Conservation (phyloP, 2,797 vertebrate genomes). For the Epinephelus malabaricus region DNA sequence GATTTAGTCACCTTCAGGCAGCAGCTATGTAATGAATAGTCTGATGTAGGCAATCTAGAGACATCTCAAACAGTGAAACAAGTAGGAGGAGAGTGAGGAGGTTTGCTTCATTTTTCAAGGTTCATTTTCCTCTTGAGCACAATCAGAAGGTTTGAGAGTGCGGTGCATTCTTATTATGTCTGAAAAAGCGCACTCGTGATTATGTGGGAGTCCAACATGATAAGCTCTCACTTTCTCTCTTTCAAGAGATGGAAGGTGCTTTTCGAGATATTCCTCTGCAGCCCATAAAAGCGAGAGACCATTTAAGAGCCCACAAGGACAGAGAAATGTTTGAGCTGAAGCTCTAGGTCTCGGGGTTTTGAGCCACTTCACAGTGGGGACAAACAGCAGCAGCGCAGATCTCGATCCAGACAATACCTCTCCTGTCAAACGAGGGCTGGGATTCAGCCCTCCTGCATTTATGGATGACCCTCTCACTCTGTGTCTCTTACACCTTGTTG, state of each 20-base stretch:
- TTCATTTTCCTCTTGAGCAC: constrained; percentile 69
- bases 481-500: constrained; percentile 27
- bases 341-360: constrained; percentile 45
- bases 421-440: constrained; percentile 52
- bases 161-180: constrained; percentile 70
- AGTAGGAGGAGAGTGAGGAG: constrained; percentile 52
- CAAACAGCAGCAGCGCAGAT: constrained; percentile 29
- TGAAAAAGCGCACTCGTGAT: constrained; percentile 75
- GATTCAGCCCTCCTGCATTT: constrained; percentile 51
- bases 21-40: constrained; percentile 39
- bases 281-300: constrained; percentile 41
- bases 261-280: constrained; percentile 54
- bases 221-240: constrained; percentile 61
- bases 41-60: constrained; percentile 42
- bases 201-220: constrained; percentile 72
- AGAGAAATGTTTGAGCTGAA: constrained; percentile 49
- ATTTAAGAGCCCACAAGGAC: constrained; percentile 47
- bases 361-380: constrained; percentile 47
- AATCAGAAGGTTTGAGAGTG: constrained; percentile 65
- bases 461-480: constrained; percentile 61
- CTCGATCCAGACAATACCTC: constrained; percentile 51
- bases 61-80: constrained; percentile 39
- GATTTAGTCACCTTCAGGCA: constrained; percentile 38
- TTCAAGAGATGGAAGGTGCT: constrained; percentile 56
- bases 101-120: constrained; percentile 55